Percentiles rank a stretch among this genome's conserved stretches.
Conservation (phyloP, 2,113 vertebrate genomes). For the Platichthys stellatus region DNA sequence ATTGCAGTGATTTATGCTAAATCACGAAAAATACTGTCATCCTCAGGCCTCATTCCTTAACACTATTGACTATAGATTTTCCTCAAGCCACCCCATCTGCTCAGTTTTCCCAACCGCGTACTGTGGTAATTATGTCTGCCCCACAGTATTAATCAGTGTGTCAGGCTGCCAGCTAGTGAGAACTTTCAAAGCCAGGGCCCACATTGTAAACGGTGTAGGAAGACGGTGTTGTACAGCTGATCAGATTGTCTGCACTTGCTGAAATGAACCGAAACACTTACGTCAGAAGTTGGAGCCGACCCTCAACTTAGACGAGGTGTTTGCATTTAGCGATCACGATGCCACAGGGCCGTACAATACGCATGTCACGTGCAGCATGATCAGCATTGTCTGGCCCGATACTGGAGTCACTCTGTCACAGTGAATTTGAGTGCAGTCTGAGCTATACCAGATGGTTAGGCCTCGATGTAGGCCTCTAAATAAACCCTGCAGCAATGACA, state of each 20-base stretch:
- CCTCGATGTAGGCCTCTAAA: constrained; percentile 68
- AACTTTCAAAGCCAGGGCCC: background rate
- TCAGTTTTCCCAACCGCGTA: background rate
- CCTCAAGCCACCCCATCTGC: background rate
- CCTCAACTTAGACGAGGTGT: background rate
- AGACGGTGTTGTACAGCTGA: background rate
- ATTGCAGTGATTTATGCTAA: background rate
- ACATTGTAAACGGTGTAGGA: background rate
- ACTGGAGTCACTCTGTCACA: constrained; percentile 48
- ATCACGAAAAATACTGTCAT: background rate
- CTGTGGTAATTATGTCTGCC: background rate
- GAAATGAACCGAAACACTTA: background rate
- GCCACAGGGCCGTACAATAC: background rate
- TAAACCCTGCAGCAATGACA: constrained; percentile 73
- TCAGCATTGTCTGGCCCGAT: constrained; percentile 32
- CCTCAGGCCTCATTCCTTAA: background rate
- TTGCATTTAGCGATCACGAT: background rate
- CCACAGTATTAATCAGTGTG: background rate
- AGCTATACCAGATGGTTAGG: constrained; percentile 76
- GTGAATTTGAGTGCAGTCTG: constrained; percentile 66
- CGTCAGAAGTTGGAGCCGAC: background rate
- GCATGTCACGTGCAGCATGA: background rate
- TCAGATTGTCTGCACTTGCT: background rate
- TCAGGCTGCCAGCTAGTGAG: background rate
- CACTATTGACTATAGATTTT: background rate